These are phyloP conservation scores for Calcarius lapponicus DNA, from an alignment of 2,797 vertebrate species.

Conservation along the genomic window DNA sequence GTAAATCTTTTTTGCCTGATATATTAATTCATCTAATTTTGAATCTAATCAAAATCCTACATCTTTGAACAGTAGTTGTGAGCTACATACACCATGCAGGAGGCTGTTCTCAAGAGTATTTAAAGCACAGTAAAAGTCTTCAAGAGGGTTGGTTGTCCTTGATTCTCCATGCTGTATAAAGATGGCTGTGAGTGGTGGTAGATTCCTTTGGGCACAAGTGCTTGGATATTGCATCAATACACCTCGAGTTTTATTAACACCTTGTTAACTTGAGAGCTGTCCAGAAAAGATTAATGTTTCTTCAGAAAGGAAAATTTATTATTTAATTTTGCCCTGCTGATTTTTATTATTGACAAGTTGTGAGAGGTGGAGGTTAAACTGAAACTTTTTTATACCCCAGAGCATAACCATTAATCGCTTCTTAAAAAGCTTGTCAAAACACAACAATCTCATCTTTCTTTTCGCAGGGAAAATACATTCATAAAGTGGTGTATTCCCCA, in stretches of 20 bases:
- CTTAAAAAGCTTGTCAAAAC: neutral
- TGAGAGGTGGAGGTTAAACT: constrained; percentile 35
- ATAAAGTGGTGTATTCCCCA: neutral
- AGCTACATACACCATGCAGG: neutral
- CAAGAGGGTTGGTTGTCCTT: neutral
- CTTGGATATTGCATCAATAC: neutral
- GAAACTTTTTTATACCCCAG: constrained; percentile 45
- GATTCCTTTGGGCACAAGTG: neutral
- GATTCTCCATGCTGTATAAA: neutral
- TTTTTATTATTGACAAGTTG: constrained; percentile 60
- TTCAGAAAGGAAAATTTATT: constrained; percentile 46
- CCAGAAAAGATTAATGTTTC: constrained; percentile 49
- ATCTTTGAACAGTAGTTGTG: neutral
- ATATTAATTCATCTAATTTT: neutral
- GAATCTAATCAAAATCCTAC: neutral
- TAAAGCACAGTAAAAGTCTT: neutral
- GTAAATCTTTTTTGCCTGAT: neutral
- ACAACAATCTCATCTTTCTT: neutral
- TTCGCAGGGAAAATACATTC: neutral
- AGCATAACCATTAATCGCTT: constrained; percentile 25
- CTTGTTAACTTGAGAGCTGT: constrained; percentile 64
- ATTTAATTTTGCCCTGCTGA: constrained; percentile 64
- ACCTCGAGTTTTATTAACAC: constrained; percentile 61
- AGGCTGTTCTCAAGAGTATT: neutral
- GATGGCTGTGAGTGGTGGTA: neutral